Evolutionary conservation across 2,888 invertebrate genomes (phyloP).

Genomic region (Brachylomia viminalis): DNA sequence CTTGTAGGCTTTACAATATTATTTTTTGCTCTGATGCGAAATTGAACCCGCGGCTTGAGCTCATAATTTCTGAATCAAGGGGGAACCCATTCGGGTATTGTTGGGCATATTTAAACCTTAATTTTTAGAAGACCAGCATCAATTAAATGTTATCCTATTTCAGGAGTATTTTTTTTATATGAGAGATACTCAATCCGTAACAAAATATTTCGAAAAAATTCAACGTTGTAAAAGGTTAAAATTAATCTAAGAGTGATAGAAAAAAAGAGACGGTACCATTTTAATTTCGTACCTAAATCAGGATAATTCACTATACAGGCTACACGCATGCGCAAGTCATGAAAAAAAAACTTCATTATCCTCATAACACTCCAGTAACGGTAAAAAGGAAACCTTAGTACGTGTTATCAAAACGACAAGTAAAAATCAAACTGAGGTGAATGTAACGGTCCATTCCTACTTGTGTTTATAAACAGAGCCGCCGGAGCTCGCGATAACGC

Average conservation of each 20-base stretch:
- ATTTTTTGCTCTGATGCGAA: conserved; percentile 10
- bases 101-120: background rate
- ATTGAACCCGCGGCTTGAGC: background rate
- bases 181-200: no score
- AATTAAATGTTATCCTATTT: no score
- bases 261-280: no score
- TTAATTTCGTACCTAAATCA: no score
- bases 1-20: conserved; percentile 8
- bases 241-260: no score
- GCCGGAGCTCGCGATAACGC: conserved; percentile 59
- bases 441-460: conserved; percentile 68
- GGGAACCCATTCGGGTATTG: background rate
- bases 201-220: no score
- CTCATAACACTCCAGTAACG: conserved; percentile 7
- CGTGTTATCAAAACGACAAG: conserved; percentile 58
- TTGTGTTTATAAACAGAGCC: conserved; percentile 71
- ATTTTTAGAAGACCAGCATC: background rate
- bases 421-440: conserved; percentile 63
- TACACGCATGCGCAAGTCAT: no score
- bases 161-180: no score
- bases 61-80: background rate
- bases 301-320: no score
- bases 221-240: no score
- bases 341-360: no score
- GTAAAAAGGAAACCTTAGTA: conserved; percentile 40